These are phyloP conservation scores for Drepanosiphum platanoidis DNA, from an alignment of 2,888 invertebrate genomes.

Conservation along the genomic window DNA sequence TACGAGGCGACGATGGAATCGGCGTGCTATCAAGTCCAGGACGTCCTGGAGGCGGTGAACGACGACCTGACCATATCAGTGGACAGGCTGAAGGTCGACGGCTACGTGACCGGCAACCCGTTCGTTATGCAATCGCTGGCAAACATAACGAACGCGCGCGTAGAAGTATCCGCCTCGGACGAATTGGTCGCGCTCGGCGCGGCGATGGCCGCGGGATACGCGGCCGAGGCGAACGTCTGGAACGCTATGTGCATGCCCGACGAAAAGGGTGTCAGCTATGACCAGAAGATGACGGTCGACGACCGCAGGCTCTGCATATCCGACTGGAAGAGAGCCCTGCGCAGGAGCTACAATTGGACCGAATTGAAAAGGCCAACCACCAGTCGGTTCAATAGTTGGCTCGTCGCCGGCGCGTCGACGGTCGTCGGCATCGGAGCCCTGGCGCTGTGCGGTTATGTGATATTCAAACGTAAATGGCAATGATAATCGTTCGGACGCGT, in stretches of 20 bases:
- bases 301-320: neutral
- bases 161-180: neutral
- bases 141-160: constrained; percentile 82
- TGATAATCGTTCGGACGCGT: no score
- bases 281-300: neutral
- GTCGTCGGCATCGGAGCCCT: no score
- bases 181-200: constrained; percentile 37
- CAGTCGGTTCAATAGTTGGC: no score
- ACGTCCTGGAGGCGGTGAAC: constrained; percentile 92
- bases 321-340: constrained; percentile 17
- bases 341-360: constrained; percentile 3
- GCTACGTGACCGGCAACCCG: constrained; percentile 93
- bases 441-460: no score
- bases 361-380: neutral
- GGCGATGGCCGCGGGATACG: constrained; percentile 47
- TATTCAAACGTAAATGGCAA: no score
- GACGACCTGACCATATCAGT: constrained; percentile 81
- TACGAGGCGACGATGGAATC: constrained; percentile 92
- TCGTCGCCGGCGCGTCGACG: no score
- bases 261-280: neutral
- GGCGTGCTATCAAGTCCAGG: constrained; percentile 93
- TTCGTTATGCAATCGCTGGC: constrained; percentile 94
- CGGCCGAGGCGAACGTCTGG: constrained; percentile 43
- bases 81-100: constrained; percentile 83
- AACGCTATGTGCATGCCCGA: constrained; percentile 27